Evolutionary conservation across 2,113 vertebrate species (phyloP).

Genomic region (Triplophysa tibetana): DNA sequence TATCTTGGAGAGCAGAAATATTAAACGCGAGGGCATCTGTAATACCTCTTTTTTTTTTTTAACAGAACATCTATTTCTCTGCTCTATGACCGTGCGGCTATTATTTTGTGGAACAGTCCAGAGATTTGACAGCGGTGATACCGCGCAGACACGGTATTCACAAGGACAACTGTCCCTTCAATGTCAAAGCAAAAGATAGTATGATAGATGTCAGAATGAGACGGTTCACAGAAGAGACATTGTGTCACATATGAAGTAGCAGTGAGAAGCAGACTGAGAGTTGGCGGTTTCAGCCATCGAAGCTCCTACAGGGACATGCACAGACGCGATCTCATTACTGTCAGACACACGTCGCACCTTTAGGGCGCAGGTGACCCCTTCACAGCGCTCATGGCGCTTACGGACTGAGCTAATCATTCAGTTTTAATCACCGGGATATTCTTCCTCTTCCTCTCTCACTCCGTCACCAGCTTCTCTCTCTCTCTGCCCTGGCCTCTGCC

Average conservation of each 20-base stretch:
- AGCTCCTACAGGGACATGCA: slow-evolving; percentile 10
- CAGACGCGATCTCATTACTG: slow-evolving; percentile 73
- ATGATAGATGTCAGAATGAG: background rate
- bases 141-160: background rate
- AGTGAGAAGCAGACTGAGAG: background rate
- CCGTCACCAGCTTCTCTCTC: slow-evolving; percentile 66
- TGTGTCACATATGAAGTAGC: slow-evolving; percentile 1
- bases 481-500: slow-evolving; percentile 75
- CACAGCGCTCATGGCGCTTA: slow-evolving; percentile 59
- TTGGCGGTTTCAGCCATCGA: background rate
- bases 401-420: slow-evolving; percentile 74
- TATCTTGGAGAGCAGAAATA: too few relatives aligned
- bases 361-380: slow-evolving; percentile 70
- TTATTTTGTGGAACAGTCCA: background rate
- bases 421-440: slow-evolving; percentile 78
- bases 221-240: slow-evolving; percentile 42
- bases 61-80: background rate
- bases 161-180: slow-evolving; percentile 23
- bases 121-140: slow-evolving; percentile 10
- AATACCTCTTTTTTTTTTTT: too few relatives aligned
- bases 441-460: slow-evolving; percentile 43
- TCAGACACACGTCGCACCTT: slow-evolving; percentile 50
- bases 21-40: too few relatives aligned
- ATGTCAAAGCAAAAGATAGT: slow-evolving; percentile 33
- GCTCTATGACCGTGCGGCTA: background rate